Base-by-base conservation (phyloP, 2,888 invertebrate species). In the Adelphocoris suturalis region DNA sequence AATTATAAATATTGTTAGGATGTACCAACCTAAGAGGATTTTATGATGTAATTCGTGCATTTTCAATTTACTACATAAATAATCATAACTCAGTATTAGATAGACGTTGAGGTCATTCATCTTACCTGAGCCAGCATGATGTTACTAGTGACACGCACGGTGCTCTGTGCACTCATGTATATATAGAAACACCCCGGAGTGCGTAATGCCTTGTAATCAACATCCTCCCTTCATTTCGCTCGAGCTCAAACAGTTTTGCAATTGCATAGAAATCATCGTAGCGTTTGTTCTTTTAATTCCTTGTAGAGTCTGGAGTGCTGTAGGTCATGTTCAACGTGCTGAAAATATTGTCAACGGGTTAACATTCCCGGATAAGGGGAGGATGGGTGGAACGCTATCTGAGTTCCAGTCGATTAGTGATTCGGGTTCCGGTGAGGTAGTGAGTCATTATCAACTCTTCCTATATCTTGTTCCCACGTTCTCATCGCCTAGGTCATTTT, bases 71-170 rank as follows among this genome's bases (percentile, higher is more conserved):
- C 19, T 76, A 5, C 76, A 27, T 16, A n/a, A n/a, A 1, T 3
- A 3, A n/a, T 16, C n/a, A 76, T 23, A 76, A 23, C 27, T 23
- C 19, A 84, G 12, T 14, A 55, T 23, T 37, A 37, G 37, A 37
- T 37, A 37, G 37, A 37, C 3, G 37, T 37, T 4, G 37, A 37
- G 88, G 76, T 88, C 37, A 46, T 88, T 88, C 47, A 27, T 88
- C 88, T 88, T 88, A 88, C 88, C 88, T 88, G 76, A 47, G 52
- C 48, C 16, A 88, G 57, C 88, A 88, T 88, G 48, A 47, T 55
- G 88, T 46, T 23, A 19, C 11, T 52, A 78, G n/a, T 88, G 78
- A 88, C 48, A 80, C 78, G 19, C 52, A 55, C 27, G n/a, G 27
- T 37, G 55, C 16, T 80, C 55, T 88, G 88, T 52, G 23, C 88